Percentiles rank a stretch among this genome's conserved stretches.
These are phyloP conservation scores for Archips crataeganus DNA, from an alignment of 2,888 invertebrate genomes.

Conservation along the genomic window DNA sequence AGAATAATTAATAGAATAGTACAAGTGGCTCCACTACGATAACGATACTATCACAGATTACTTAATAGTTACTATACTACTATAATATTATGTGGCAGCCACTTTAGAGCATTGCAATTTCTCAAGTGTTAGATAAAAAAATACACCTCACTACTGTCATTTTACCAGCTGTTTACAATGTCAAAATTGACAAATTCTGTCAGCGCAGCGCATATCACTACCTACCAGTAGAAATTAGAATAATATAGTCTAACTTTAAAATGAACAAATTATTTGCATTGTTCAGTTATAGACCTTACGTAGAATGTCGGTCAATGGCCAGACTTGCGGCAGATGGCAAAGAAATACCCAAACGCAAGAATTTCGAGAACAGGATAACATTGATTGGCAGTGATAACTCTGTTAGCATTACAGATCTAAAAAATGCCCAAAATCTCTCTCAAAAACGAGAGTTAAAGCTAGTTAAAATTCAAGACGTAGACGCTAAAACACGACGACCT, in stretches of 20 bases:
- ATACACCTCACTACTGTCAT: background rate
- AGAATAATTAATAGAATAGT: too few relatives aligned
- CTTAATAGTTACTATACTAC: too few relatives aligned
- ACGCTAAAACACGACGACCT: constrained; percentile 88
- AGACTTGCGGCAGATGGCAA: constrained; percentile 74
- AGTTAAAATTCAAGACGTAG: constrained; percentile 88
- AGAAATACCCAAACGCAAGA: constrained; percentile 75
- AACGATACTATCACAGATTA: too few relatives aligned
- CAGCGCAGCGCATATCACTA: background rate
- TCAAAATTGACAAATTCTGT: background rate
- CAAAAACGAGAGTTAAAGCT: constrained; percentile 89
- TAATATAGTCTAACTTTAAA: constrained; percentile 22
- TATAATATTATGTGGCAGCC: too few relatives aligned
- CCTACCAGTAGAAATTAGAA: too few relatives aligned
- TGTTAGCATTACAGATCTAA: constrained; percentile 87
- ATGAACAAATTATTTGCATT: constrained; percentile 66
- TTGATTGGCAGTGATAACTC: constrained; percentile 86
- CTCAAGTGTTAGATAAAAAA: too few relatives aligned
- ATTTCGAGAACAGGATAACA: constrained; percentile 85
- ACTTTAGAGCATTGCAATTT: too few relatives aligned
- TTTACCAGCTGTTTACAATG: background rate
- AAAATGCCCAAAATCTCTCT: constrained; percentile 90
- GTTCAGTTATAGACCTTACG: constrained; percentile 55
- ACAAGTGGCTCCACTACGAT: too few relatives aligned
- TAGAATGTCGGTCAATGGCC: constrained; percentile 60